These are phyloP conservation scores for Venturia canescens DNA, from an alignment of 1,140 invertebrate species.

Conservation along the genomic window DNA sequence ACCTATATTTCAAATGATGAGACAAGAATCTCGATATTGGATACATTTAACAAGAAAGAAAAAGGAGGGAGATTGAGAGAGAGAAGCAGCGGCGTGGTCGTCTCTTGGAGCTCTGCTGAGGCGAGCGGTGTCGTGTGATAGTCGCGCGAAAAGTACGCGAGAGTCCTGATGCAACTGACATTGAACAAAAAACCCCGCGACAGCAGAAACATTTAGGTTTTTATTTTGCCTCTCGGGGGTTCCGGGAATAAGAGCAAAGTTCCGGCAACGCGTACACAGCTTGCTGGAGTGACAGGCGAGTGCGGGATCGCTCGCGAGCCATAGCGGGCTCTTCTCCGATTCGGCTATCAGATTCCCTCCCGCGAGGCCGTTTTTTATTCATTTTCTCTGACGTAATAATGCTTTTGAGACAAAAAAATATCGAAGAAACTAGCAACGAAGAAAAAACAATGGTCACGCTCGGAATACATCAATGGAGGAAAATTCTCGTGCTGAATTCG, in stretches of 20 bases:
- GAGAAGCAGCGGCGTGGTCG: neutral
- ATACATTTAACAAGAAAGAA: constrained; percentile 59
- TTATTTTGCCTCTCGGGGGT: constrained; percentile 54
- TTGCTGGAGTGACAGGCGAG: constrained; percentile 11
- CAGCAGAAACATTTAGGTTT: constrained; percentile 59
- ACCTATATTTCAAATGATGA: constrained; percentile 45
- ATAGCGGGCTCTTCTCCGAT: neutral
- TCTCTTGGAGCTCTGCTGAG: constrained; percentile 42
- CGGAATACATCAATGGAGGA: too few species aligned
- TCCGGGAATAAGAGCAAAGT: constrained; percentile 69
- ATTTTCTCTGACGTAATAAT: too few species aligned
- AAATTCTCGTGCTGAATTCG: too few species aligned
- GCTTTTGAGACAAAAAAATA: too few species aligned
- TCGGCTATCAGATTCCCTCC: too few species aligned
- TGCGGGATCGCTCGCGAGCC: neutral
- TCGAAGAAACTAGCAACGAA: too few species aligned
- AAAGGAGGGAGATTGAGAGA: constrained; percentile 48
- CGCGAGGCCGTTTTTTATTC: too few species aligned
- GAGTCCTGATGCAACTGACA: constrained; percentile 17
- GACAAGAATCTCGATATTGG: constrained; percentile 66
- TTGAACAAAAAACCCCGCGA: constrained; percentile 59
- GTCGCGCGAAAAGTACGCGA: constrained; percentile 17
- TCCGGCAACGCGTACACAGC: constrained; percentile 68
- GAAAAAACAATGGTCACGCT: too few species aligned
- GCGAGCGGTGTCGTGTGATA: constrained; percentile 29